A percentile compares a stretch with the other conserved stretches of the same genome.
Evolutionary conservation across 2,888 invertebrate species (phyloP).

Genomic region (Brachyopa scutellaris): DNA sequence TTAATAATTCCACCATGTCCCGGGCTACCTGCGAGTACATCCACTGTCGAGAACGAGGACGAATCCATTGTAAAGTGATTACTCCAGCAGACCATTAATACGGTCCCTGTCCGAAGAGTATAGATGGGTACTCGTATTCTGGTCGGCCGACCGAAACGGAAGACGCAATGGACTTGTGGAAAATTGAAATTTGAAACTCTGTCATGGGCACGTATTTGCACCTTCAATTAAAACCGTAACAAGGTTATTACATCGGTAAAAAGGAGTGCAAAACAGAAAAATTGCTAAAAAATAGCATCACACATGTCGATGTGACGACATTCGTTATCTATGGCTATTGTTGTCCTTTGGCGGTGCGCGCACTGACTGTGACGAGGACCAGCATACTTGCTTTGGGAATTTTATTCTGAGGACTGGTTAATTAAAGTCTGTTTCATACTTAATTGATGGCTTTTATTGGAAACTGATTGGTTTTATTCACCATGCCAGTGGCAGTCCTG

Average conservation of each 20-base stretch:
- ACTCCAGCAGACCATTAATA: constrained; percentile 73
- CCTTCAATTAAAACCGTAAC: constrained; percentile 82
- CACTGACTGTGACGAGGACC: not conserved
- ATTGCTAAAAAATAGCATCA: too few relatives aligned
- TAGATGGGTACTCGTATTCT: too few relatives aligned
- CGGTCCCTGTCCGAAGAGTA: constrained; percentile 57
- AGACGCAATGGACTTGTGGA: constrained; percentile 23
- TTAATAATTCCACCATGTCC: constrained; percentile 51
- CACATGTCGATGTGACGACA: too few relatives aligned
- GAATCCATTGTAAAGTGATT: constrained; percentile 73
- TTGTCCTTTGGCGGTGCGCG: constrained; percentile 17
- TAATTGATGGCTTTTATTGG: constrained; percentile 70
- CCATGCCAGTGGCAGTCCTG: not conserved
- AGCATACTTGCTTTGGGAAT: constrained; percentile 23
- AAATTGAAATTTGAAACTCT: constrained; percentile 75
- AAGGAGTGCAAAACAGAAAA: not conserved
- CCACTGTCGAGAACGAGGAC: constrained; percentile 1
- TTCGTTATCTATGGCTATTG: constrained; percentile 31
- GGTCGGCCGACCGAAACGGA: constrained; percentile 21
- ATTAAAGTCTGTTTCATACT: constrained; percentile 67
- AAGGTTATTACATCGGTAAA: constrained; percentile 78
- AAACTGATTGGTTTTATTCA: constrained; percentile 64
- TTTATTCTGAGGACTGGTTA: constrained; percentile 47
- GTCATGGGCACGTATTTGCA: constrained; percentile 76
- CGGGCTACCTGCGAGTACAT: constrained; percentile 25